Base-by-base conservation (phyloP, 2,113 vertebrate species). In the Octodon degus region DNA sequence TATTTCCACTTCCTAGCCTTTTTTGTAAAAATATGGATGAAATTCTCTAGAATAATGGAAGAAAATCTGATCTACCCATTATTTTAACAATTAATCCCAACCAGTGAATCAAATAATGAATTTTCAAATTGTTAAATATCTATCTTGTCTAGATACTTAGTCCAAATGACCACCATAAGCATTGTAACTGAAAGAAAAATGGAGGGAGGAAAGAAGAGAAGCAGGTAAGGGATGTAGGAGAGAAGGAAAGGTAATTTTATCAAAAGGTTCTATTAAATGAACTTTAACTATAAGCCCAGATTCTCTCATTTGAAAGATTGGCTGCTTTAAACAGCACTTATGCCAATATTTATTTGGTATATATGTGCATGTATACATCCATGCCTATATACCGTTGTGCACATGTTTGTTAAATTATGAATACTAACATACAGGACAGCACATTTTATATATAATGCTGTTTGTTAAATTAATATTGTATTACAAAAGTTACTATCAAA, bases 1-100 rank as follows among this genome's bases (percentile, higher is more conserved):
- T 5, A 43, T 14, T 62, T 91, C 22, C 43, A 2, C 5, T 43
- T 43, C 43, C 5, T 43, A 13, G 63, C 17, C 19, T 43, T 70
- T 43, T 94, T 82, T 77, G 7, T n/a, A 88, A 96, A 95, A 93
- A 58, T 25, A 89, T 47, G 80, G 14, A 72, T 9, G 67, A 65
- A 4, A 43, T 40, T 11, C 86, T 83, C 40, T 53, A 58, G 74
- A 11, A 63, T 32, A 65, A 74, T 74, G 37, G 20, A 82, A 80
- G 5, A 55, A 79, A 79, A 7, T 63, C n/a, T 84, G 16, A 22
- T 5, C 16, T 40, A 62, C 0, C 3, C 19, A 68, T 86, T 74
- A 80, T 4, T 80, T n/a, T 84, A 83, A 89, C 58, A 89, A 89
- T 37, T 6, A 90, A 92, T 27, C 53, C 5, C 53, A 62, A 92